Conservation (phyloP, 2,888 invertebrate genomes). For the Julus scanicus region DNA sequence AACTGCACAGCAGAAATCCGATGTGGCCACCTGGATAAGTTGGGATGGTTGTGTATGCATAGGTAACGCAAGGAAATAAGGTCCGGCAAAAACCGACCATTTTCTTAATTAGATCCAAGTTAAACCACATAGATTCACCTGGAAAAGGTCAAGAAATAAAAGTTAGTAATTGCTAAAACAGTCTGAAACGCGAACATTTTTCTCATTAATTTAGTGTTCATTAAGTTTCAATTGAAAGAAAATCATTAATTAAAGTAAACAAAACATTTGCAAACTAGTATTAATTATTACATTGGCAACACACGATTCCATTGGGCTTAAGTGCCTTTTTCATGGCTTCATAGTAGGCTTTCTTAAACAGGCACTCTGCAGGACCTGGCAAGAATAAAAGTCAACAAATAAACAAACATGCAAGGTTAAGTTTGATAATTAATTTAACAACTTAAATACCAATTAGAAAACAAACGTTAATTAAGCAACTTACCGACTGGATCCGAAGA, state of each 20-base stretch:
- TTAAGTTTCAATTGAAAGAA: no score
- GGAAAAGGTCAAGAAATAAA: conserved; percentile 26
- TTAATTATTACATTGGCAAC: conserved; percentile 77
- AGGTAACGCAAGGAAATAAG: conserved; percentile 82
- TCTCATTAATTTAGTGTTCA: neutral
- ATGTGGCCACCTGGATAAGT: conserved; percentile 98
- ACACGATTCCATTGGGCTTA: conserved; percentile 87
- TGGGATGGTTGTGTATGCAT: conserved; percentile 86
- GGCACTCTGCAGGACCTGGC: conserved; percentile 75
- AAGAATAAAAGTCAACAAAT: no score
- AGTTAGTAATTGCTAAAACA: neutral
- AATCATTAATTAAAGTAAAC: neutral
- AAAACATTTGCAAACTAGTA: neutral
- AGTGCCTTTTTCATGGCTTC: conserved; percentile 85
- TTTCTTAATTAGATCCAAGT: conserved; percentile 79
- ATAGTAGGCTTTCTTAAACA: conserved; percentile 86
- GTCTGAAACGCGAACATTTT: neutral
- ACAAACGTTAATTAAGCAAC: conserved; percentile 7
- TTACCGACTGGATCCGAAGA: conserved; percentile 95
- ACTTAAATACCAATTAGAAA: conserved; percentile 52
- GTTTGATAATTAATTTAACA: no score
- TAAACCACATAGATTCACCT: conserved; percentile 70
- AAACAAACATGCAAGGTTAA: no score
- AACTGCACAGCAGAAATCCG: conserved; percentile 89
- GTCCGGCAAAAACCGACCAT: conserved; percentile 80